Base-by-base conservation (phyloP, 2,888 invertebrate species). In the Caenorhabditis uteleia region DNA sequence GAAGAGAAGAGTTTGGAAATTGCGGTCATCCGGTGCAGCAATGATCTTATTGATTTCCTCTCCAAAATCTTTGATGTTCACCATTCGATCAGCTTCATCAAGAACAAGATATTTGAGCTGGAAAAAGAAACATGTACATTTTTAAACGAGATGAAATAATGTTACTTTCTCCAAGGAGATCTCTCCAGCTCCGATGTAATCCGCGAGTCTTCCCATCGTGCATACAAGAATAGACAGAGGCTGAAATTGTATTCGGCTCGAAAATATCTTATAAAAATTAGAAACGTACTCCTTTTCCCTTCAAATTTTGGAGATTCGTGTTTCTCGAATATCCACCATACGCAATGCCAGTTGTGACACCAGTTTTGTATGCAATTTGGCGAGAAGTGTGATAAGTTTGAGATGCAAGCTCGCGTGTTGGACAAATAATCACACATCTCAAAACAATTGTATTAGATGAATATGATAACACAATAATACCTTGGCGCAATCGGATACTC, bases 51-150 rank as follows among this genome's bases (percentile, higher is more conserved):
- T 26, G 2, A 62, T 53, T 44, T 62, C 62, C 21, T 53, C 46
- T 43, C 62, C 62, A 25, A 62, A 62, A 25, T 62, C 57, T 10
- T 25, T 27, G 14, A 26, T 27, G 8, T 56, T 48, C 2, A 62
- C 57, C 62, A 62, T 62, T 7, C 62, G 47, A 27, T 62, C 62
- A 27, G 56, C 62, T 44, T 62, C 62, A 29, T 62, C 62, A 3
- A 62, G 48, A n/a, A 62, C 62, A n/a, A 57, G 20, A 23, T 46
- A 53, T 25, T 50, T 54, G 23, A 42, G 8, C 42, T 42, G 42
- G 7, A 8, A 10, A 38, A 34, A 16, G 34, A n/a, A 5, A 34
- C 5, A 12, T 34, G 8, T 34, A n/a, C 12, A 8, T 29, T 29
- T 8, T 29, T 29, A 8, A 6, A 29, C 29, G 12, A 29, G 6